Conservation (phyloP, 2,113 vertebrate genomes). For the Ctenomys sociabilis region DNA sequence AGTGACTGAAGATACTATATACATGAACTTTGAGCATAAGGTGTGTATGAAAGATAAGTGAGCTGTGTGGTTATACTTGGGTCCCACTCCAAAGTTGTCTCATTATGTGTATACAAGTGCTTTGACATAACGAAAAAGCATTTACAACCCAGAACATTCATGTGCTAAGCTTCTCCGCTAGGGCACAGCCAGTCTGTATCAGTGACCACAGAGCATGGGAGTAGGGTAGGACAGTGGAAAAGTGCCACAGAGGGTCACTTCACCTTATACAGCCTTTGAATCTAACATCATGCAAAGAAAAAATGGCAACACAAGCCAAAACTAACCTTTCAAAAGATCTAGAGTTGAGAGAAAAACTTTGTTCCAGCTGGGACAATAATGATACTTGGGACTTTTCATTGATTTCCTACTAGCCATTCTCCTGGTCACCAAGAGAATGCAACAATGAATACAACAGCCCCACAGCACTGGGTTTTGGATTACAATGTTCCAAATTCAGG, state of each 20-base stretch:
- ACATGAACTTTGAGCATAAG: background rate
- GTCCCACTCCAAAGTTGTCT: background rate
- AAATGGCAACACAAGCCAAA: background rate
- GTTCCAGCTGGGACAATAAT: background rate
- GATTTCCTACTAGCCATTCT: background rate
- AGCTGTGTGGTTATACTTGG: background rate
- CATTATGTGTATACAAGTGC: too few relatives aligned
- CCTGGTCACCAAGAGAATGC: background rate
- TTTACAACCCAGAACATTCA: background rate
- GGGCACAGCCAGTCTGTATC: background rate
- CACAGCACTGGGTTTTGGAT: background rate
- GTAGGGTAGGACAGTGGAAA: background rate
- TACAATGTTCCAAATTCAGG: background rate
- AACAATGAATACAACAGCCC: background rate
- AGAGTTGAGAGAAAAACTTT: background rate
- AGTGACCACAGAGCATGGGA: background rate
- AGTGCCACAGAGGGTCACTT: background rate
- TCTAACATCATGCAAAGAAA: background rate
- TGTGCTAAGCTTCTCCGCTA: background rate
- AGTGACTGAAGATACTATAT: background rate
- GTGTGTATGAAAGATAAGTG: background rate
- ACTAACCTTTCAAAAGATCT: background rate
- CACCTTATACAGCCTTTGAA: background rate
- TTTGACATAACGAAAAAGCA: background rate
- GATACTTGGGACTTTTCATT: background rate